Base-by-base conservation (phyloP, 1,140 invertebrate genomes). In the Bombus ignitus region DNA sequence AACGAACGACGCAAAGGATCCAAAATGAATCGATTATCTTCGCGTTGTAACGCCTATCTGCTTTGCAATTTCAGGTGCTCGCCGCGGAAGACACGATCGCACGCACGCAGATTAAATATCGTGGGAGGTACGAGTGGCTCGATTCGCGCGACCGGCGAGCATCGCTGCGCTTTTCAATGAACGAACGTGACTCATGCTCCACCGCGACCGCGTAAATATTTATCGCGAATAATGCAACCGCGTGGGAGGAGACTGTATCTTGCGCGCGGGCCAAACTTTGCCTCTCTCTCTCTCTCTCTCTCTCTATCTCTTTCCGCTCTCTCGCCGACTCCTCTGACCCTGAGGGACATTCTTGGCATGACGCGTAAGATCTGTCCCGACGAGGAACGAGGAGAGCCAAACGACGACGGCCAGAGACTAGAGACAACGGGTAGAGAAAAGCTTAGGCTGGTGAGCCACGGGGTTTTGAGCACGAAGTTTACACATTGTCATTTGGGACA, bases 401-500 rank as follows among this genome's bases (percentile, higher is more conserved):
- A 77, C 81, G 81, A 80, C 78, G 86, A 77, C 57, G 65, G 65
- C 57, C 57, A 83, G 84, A 86, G 79, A 85, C 59, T 53, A 22
- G 47, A 53, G 47, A 22, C 47, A 22, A 71, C 66, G 86, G 79
- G 72, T 72, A 76, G 87, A 47, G 80, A 84, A 88, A 86, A 88
- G 89, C 86, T 87, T 44, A 78, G 89, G 80, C 71, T 81, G 86
- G 88, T 88, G 87, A 90, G 84, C 74, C 85, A 85, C 87, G 88
- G 87, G 90, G 89, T 90, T 89, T 92, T 77, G 90, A 87, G 87
- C 88, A 88, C 87, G 85, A 92, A 92, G 91, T 92, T 92, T 90
- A 91, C 91, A 90, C 91, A 92, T 92, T 91, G 92, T 92, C 92
- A 92, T 92, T 91, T 89, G 89, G 90, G 88, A 90, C 88, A 85